A percentile compares a stretch with the other conserved stretches of the same genome.
These are phyloP conservation scores for Cataglyphis rosenhaueri DNA, from an alignment of 2,888 invertebrate species.

Conservation along the genomic window DNA sequence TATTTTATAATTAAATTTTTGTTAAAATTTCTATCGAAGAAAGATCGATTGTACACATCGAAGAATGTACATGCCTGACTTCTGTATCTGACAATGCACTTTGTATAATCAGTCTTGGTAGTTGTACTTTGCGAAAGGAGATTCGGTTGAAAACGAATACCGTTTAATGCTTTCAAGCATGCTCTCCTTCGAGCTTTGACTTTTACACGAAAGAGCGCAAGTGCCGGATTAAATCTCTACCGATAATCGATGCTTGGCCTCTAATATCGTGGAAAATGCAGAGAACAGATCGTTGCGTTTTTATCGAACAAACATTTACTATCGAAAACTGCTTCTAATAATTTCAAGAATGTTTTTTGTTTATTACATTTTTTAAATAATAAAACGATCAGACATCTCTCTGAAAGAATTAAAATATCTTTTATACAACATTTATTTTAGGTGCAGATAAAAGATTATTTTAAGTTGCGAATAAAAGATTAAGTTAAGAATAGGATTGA, in stretches of 20 bases:
- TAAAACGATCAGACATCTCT: not conserved
- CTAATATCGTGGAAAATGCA: conserved; percentile 18
- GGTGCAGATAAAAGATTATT: conserved; percentile 2
- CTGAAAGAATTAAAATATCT: not conserved
- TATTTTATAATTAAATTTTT: not conserved
- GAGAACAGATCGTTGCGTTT: not conserved
- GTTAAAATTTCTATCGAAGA: conserved; percentile 1
- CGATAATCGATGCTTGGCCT: conserved; percentile 28
- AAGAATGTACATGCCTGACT: not conserved
- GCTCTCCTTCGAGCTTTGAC: conserved; percentile 51
- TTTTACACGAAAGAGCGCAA: conserved; percentile 22
- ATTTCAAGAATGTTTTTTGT: not conserved
- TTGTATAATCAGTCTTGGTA: not conserved
- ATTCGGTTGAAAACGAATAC: conserved; percentile 17
- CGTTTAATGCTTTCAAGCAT: conserved; percentile 68
- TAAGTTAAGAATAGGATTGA: not conserved
- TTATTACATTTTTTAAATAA: not conserved
- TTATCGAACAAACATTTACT: not conserved
- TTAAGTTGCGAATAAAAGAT: conserved; percentile 20
- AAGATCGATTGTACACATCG: not conserved
- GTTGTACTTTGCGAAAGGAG: conserved; percentile 25
- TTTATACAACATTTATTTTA: conserved; percentile 4
- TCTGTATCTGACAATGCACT: conserved; percentile 20
- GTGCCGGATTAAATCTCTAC: conserved; percentile 37
- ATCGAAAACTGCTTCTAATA: not conserved